Evolutionary conservation across 2,888 invertebrate species (phyloP), one percentile per base, ranked within the genome.

Genomic region (Sthenelais limicola): DNA sequence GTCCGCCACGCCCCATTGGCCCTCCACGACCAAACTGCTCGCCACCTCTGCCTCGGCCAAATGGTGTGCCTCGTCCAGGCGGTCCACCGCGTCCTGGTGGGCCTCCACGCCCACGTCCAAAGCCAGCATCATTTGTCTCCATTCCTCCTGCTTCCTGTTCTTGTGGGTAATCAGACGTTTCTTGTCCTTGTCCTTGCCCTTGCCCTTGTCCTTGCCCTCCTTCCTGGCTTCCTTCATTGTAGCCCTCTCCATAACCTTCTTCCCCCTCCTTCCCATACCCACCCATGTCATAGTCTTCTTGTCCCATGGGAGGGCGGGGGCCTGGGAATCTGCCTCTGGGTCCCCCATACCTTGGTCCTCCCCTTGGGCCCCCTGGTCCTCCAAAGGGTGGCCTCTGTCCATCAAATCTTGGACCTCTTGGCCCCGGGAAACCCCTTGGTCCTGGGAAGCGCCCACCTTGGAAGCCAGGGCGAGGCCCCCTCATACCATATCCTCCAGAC

Each of bases 141-240:
- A 24, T 47, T 30, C 58, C 24, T 9, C 47, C 15, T 49, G 26
- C 54, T 47, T 47, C 47, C 32, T 26, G 32, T 54, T 38, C 43
- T 47, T 68, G 32, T n/a, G n/a, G n/a, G n/a, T n/a, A n/a, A n/a
- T n/a, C n/a, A n/a, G n/a, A n/a, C n/a, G 49, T 33, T 28, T 49
- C 3, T 62, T 38, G 71, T 12, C 32, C 47, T 47, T 54, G 71
- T 38, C 38, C n/a, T n/a, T n/a, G n/a, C n/a, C n/a, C n/a, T n/a
- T n/a, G n/a, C n/a, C n/a, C n/a, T n/a, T n/a, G n/a, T n/a, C n/a
- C n/a, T n/a, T n/a, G n/a, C n/a, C n/a, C n/a, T n/a, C n/a, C n/a
- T n/a, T n/a, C 62, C 26, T 62, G 24, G 49, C 5, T 69, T 58
- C 18, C 74, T 67, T 71, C 62, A 62, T n/a, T 62, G n/a, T 62